Conservation (phyloP, 2,797 vertebrate genomes). For the Rhinophrynus dorsalis region DNA sequence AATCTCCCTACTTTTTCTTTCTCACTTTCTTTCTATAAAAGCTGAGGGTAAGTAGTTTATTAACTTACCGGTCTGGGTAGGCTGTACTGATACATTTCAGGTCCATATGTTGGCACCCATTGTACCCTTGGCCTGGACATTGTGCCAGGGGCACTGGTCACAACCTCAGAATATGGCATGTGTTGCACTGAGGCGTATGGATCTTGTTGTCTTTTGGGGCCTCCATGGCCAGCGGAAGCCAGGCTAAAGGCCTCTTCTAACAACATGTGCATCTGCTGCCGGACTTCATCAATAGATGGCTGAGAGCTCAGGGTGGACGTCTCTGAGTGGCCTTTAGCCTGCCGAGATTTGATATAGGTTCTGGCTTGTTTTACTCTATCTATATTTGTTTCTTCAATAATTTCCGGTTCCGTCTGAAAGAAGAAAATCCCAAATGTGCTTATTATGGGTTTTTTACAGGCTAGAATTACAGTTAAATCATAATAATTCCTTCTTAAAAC, state of each 20-base stretch:
- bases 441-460: neutral
- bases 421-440: neutral
- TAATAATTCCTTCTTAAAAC: neutral
- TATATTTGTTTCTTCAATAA: conserved; percentile 95
- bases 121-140: conserved; percentile 85
- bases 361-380: conserved; percentile 80
- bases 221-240: conserved; percentile 88
- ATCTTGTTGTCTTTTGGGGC: conserved; percentile 79
- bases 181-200: conserved; percentile 80
- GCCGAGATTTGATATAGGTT: conserved; percentile 78
- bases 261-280: conserved; percentile 98
- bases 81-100: conserved; percentile 93
- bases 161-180: conserved; percentile 87
- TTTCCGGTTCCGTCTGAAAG: conserved; percentile 89
- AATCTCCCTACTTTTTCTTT: too few relatives aligned
- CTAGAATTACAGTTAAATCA: neutral
- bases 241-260: conserved; percentile 97
- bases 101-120: conserved; percentile 90
- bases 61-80: conserved; percentile 88
- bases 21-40: too few relatives aligned
- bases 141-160: conserved; percentile 92
- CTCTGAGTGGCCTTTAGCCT: conserved; percentile 92
- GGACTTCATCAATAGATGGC: conserved; percentile 96
- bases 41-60: neutral
- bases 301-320: conserved; percentile 98